phyloP scores from a whole-genome alignment of 2,888 invertebrate species.

The Vesta saturnalis region DNA sequence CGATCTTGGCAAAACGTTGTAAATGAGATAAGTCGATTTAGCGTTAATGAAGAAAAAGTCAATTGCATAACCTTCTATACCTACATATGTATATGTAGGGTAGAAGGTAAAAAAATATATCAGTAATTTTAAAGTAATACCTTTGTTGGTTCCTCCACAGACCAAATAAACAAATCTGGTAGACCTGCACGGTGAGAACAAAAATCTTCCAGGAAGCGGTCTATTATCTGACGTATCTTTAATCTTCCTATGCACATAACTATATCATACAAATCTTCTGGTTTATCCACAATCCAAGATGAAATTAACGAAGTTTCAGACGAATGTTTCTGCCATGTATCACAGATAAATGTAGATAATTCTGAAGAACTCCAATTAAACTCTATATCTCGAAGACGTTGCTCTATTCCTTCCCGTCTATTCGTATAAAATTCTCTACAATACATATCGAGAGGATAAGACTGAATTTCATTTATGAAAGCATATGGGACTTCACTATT shows the following conservation, averaged over 20 bases:
- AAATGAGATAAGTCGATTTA: no score
- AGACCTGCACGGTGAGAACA: conserved; percentile 76
- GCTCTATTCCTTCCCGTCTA: conserved; percentile 69
- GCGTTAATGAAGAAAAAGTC: no score
- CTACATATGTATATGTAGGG: no score
- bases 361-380: conserved; percentile 58
- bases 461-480: conserved; percentile 74
- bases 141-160: no score
- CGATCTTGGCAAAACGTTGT: no score
- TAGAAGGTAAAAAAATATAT: no score
- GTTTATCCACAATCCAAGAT: conserved; percentile 44
- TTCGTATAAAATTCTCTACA: conserved; percentile 73
- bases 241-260: conserved; percentile 66
- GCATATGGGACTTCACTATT: conserved; percentile 62
- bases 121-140: no score
- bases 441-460: conserved; percentile 77
- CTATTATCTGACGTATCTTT: conserved; percentile 68
- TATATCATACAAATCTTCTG: conserved; percentile 60
- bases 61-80: no score
- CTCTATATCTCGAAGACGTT: conserved; percentile 62
- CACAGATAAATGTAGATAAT: conserved; percentile 62
- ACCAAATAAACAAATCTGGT: conserved; percentile 87
- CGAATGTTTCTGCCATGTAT: conserved; percentile 63
- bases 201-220: conserved; percentile 69
- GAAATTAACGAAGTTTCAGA: conserved; percentile 47